These are phyloP conservation scores for Rana temporaria DNA, from an alignment of 2,113 vertebrate species.

Conservation along the genomic window DNA sequence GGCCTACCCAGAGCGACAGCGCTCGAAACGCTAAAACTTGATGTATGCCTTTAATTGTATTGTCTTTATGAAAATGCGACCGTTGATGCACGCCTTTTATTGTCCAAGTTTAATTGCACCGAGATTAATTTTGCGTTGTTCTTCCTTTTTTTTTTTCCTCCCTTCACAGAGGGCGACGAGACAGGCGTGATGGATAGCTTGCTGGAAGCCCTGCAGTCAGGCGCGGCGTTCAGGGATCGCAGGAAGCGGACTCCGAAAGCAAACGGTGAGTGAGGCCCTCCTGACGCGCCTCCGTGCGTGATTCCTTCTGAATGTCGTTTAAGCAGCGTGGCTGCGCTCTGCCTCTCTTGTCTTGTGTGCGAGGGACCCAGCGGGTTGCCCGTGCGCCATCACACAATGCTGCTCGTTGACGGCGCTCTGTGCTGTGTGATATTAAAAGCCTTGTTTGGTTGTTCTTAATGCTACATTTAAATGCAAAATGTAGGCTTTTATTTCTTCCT, in stretches of 20 bases:
- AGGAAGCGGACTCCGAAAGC: constrained; percentile 90
- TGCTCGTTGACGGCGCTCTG: constrained; percentile 15
- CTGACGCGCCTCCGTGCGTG: background rate
- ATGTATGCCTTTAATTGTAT: constrained; percentile 58
- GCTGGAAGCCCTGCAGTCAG: constrained; percentile 95
- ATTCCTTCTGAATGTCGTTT: rapidly evolving
- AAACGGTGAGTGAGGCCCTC: constrained; percentile 66
- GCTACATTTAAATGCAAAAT: constrained; percentile 5
- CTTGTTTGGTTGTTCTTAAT: background rate
- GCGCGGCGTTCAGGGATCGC: constrained; percentile 95
- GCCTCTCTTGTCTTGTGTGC: constrained; percentile 4
- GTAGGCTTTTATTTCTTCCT: too few relatives aligned
- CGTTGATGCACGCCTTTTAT: constrained; percentile 52
- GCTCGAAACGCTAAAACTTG: constrained; percentile 53
- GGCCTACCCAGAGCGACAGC: constrained; percentile 60
- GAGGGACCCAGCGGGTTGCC: constrained; percentile 7
- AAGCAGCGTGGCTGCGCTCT: constrained; percentile 1
- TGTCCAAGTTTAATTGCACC: constrained; percentile 60
- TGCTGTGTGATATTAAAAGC: constrained; percentile 30
- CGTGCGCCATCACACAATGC: constrained; percentile 11
- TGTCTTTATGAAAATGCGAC: constrained; percentile 59
- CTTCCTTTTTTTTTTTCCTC: constrained; percentile 63
- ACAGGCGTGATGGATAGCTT: constrained; percentile 98
- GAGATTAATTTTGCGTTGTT: constrained; percentile 60
- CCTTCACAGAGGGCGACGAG: constrained; percentile 90